Evolutionary conservation across 2,797 vertebrate genomes (phyloP).

Genomic region (Prionace glauca): DNA sequence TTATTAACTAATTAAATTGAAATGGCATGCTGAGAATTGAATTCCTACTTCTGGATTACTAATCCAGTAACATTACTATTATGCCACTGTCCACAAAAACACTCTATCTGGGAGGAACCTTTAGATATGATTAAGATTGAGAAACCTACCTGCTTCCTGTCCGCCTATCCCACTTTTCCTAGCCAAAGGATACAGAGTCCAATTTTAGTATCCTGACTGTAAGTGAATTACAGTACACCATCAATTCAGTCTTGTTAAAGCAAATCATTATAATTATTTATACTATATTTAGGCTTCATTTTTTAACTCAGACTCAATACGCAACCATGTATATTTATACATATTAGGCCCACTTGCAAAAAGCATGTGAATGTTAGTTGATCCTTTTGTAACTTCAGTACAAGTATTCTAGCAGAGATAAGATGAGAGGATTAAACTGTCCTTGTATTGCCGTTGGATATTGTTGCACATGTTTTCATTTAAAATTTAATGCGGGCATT

Average conservation of each 20-base stretch:
- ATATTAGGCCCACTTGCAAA: background rate
- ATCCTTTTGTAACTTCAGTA: background rate
- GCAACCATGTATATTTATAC: background rate
- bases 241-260: background rate
- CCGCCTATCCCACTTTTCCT: background rate
- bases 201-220: background rate
- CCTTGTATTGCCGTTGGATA: background rate
- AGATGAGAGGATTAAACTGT: background rate
- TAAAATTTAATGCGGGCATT: background rate
- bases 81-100: background rate
- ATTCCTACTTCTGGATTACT: too few species aligned
- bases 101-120: background rate
- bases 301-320: background rate
- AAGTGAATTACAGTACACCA: background rate
- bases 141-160: background rate
- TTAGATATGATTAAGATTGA: background rate
- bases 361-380: background rate
- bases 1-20: too few species aligned
- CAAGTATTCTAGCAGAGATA: background rate
- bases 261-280: background rate
- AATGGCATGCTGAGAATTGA: too few species aligned
- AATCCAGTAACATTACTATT: too few species aligned
- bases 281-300: background rate
- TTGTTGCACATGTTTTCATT: conserved; percentile 26
- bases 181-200: background rate